Conservation (phyloP, 2,888 invertebrate species). For the Endomychus coccineus region DNA sequence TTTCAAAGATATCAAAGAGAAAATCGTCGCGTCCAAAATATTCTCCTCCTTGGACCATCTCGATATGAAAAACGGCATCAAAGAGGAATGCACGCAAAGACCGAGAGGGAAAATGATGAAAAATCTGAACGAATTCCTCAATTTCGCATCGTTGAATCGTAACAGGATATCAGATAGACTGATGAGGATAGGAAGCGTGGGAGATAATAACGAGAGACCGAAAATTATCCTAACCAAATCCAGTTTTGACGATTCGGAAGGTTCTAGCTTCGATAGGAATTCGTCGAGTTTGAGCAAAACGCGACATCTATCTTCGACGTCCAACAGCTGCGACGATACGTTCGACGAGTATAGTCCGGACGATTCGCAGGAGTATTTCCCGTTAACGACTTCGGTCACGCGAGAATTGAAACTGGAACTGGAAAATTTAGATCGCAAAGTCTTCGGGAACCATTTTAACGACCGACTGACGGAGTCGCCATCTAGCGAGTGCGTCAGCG, state of each 20-base stretch:
- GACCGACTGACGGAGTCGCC: conserved; percentile 32
- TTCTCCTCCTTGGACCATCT: conserved; percentile 55
- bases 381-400: conserved; percentile 82
- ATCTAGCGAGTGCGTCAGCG: conserved; percentile 28
- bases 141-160: conserved; percentile 64
- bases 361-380: conserved; percentile 76
- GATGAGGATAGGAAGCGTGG: conserved; percentile 16
- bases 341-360: conserved; percentile 65
- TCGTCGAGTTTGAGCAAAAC: conserved; percentile 28
- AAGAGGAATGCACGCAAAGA: conserved; percentile 42
- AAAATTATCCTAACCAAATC: conserved; percentile 47
- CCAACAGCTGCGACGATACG: conserved; percentile 36
- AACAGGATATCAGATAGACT: conserved; percentile 45
- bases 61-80: conserved; percentile 40
- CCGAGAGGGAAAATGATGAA: conserved; percentile 52
- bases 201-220: conserved; percentile 36
- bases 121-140: conserved; percentile 78
- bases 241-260: conserved; percentile 47
- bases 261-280: conserved; percentile 34
- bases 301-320: conserved; percentile 35
- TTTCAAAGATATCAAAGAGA: conserved; percentile 51
- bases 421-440: conserved; percentile 77
- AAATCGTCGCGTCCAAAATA: conserved; percentile 46
- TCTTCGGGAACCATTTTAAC: conserved; percentile 57
- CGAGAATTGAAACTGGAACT: conserved; percentile 73